A percentile compares a stretch with the other conserved stretches of the same genome.
Conservation (phyloP, 2,888 invertebrate species). For the Macropis europaea region DNA sequence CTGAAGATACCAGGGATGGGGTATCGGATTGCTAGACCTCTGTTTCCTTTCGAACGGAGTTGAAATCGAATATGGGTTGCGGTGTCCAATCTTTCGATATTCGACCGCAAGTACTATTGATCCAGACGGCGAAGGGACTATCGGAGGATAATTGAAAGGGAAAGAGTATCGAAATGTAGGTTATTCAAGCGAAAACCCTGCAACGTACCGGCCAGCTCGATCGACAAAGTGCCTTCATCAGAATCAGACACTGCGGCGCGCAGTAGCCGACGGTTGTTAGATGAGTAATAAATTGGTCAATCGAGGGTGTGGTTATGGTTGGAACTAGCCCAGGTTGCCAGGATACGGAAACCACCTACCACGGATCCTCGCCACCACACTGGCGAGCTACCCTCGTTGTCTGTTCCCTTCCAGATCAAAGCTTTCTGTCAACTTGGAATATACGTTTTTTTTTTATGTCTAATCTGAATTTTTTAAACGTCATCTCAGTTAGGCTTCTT, state of each 20-base stretch:
- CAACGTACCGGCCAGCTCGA: conserved; percentile 31
- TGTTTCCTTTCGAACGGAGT: no score
- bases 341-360: conserved; percentile 75
- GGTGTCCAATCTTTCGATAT: no score
- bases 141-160: conserved; percentile 19
- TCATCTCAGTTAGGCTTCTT: no score
- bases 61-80: no score
- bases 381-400: conserved; percentile 29
- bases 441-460: no score
- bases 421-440: no score
- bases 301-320: conserved; percentile 77
- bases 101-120: conserved; percentile 16
- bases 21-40: background rate
- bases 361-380: conserved; percentile 59
- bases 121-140: conserved; percentile 11
- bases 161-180: conserved; percentile 40
- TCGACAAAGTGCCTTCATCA: conserved; percentile 28
- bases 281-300: conserved; percentile 77
- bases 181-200: conserved; percentile 31
- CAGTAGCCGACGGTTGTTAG: conserved; percentile 62
- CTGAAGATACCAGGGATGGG: no score
- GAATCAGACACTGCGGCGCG: conserved; percentile 25
- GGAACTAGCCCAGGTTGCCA: conserved; percentile 75
- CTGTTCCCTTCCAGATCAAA: no score
- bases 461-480: no score